phyloP scores from a whole-genome alignment of 2,797 vertebrate species.

The Alauda arvensis region DNA sequence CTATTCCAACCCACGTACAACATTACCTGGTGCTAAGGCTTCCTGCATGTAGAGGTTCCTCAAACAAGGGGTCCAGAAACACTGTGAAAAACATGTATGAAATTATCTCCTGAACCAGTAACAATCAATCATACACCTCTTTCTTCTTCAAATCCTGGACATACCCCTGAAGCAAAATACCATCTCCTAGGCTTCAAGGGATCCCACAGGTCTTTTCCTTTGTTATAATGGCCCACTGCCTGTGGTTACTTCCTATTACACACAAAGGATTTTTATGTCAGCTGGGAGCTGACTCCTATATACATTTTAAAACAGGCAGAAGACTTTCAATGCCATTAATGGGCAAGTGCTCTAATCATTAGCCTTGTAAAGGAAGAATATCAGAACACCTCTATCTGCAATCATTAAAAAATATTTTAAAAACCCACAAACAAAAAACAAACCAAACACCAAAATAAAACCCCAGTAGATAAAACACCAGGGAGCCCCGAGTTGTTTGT shows the following conservation, averaged over 20 bases:
- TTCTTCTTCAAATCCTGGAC: background rate
- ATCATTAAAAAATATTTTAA: background rate
- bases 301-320: background rate
- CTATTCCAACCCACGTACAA: background rate
- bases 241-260: background rate
- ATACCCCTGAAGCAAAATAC: background rate
- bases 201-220: background rate
- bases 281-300: background rate
- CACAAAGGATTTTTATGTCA: background rate
- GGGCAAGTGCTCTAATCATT: background rate
- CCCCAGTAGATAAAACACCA: background rate
- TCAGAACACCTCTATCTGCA: background rate
- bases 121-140: background rate
- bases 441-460: background rate
- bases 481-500: fast-evolving
- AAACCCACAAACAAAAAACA: background rate
- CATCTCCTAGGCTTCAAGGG: background rate
- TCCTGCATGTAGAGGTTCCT: background rate
- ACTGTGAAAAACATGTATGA: background rate
- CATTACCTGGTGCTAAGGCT: background rate
- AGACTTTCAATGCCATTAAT: background rate
- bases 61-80: background rate
- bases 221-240: background rate
- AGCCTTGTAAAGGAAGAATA: background rate
- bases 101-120: background rate